Conservation (phyloP, 2,888 invertebrate genomes). For the Drosophila subquinaria region DNA sequence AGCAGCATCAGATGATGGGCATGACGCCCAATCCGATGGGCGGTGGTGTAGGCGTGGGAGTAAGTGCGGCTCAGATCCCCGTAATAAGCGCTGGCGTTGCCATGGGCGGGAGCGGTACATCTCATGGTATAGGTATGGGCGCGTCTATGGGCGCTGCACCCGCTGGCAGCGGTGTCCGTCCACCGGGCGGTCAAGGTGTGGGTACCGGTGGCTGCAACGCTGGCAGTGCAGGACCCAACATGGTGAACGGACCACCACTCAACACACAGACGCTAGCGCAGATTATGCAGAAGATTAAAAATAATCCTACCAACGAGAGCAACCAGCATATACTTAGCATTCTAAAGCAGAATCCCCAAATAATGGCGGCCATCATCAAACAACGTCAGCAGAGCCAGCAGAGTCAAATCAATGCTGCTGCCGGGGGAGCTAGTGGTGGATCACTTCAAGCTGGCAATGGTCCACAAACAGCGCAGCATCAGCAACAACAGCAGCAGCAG, state of each 20-base stretch:
- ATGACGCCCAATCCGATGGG: conserved; percentile 83
- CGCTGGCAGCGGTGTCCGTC: conserved; percentile 82
- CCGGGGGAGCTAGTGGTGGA: conserved; percentile 66
- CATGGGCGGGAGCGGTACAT: conserved; percentile 74
- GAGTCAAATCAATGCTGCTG: conserved; percentile 82
- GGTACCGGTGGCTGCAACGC: conserved; percentile 53
- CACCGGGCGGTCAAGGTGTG: conserved; percentile 85
- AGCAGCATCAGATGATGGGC: conserved; percentile 84
- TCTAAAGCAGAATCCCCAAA: conserved; percentile 96
- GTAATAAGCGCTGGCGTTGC: conserved; percentile 64
- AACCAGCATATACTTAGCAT: conserved; percentile 95
- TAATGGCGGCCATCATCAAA: conserved; percentile 98
- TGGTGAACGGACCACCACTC: conserved; percentile 81
- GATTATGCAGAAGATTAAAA: conserved; percentile 95
- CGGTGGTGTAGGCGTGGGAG: conserved; percentile 41
- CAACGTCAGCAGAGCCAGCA: conserved; percentile 92
- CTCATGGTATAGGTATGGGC: conserved; percentile 73
- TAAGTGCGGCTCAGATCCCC: conserved; percentile 66
- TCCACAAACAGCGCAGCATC: conserved; percentile 78
- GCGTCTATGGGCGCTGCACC: conserved; percentile 65
- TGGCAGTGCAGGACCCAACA: conserved; percentile 68
- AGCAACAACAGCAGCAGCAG: conserved; percentile 64
- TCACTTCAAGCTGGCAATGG: conserved; percentile 76
- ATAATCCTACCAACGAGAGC: conserved; percentile 95
- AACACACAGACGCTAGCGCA: conserved; percentile 91